Percentiles rank a stretch among this genome's conserved stretches.
Conservation (phyloP, 1,140 invertebrate genomes). For the Panagrolaimus sp. region DNA sequence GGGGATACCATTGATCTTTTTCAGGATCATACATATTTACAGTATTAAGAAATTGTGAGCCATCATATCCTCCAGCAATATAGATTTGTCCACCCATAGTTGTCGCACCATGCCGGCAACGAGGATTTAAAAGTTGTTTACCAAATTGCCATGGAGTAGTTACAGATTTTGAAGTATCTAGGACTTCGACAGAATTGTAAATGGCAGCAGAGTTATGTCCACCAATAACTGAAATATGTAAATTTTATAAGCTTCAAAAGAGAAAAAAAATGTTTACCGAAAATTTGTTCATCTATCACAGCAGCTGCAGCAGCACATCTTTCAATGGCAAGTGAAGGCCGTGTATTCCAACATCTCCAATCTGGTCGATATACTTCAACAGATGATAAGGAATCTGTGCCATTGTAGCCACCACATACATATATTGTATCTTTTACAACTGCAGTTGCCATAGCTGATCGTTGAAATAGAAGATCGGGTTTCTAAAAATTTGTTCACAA, state of each 20-base stretch:
- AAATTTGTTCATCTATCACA: not conserved
- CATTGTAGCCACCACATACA: not conserved
- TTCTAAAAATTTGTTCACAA: no score
- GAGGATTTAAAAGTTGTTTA: not conserved
- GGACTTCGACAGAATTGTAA: not conserved
- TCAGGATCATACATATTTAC: conserved; percentile 6
- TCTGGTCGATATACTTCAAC: conserved; percentile 6
- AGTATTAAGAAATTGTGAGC: not conserved
- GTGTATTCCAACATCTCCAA: not conserved
- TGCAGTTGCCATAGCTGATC: not conserved
- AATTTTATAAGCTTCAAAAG: not conserved
- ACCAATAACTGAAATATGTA: not conserved
- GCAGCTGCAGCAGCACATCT: not conserved
- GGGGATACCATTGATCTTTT: conserved; percentile 6
- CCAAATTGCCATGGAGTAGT: conserved; percentile 6
- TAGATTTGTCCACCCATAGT: not conserved
- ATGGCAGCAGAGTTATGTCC: not conserved
- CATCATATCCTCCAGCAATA: conserved; percentile 5
- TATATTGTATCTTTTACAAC: not conserved
- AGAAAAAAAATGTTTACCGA: not conserved
- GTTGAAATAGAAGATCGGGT: not conserved
- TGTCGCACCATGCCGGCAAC: not conserved
- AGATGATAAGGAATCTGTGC: not conserved
- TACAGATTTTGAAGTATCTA: not conserved
- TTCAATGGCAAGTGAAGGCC: not conserved